Base-by-base conservation (phyloP, 2,113 vertebrate species). In the Corydoras sp. region DNA sequence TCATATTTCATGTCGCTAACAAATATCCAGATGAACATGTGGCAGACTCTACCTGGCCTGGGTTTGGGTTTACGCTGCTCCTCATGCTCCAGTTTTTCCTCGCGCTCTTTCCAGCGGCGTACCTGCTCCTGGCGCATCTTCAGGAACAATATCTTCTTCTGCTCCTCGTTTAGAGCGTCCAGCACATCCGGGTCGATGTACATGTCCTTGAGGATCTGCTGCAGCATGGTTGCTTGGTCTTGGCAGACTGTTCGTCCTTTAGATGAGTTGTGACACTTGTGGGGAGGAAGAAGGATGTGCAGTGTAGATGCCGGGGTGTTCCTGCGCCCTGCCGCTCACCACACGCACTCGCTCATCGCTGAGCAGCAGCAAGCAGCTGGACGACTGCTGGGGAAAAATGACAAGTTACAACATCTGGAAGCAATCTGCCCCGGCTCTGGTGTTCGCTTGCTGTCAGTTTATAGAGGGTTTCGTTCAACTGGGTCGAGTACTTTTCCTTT, bases 81-180 rank as follows among this genome's bases (percentile, higher is more conserved):
- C 43, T 88, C 86, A 8, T 68, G 68, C 64, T 90, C 85, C 58
- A 80, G 18, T 54, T 87, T 89, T 74, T 91, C 89, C 79, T 92
- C 90, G 0, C 79, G 81, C 77, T 91, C 89, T 12, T 84, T 88
- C 89, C 89, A 91, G 65, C 91, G 87, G 0, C 88, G 84, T 59
- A 92, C 91, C 79, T 91, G 91, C 78, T 91, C 90, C 82, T 91
- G 83, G 0, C 91, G 83, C 91, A 92, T 91, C 81, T 91, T 91
- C 68, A 89, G 78, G 72, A 91, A 92, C 63, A 92, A 78, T 1
- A 86, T 91, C 82, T 91, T 90, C 35, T 43, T 43, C 35, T 43
- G 35, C 35, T 43, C 35, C 35, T 43, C 35, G 35, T 43, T 43
- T 8, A 91, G 86, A 8, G 88, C 89, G 0, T 90, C 64, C 69